Evolutionary conservation across 2,797 vertebrate species (phyloP).

Genomic region (Pitangus sulphuratus): DNA sequence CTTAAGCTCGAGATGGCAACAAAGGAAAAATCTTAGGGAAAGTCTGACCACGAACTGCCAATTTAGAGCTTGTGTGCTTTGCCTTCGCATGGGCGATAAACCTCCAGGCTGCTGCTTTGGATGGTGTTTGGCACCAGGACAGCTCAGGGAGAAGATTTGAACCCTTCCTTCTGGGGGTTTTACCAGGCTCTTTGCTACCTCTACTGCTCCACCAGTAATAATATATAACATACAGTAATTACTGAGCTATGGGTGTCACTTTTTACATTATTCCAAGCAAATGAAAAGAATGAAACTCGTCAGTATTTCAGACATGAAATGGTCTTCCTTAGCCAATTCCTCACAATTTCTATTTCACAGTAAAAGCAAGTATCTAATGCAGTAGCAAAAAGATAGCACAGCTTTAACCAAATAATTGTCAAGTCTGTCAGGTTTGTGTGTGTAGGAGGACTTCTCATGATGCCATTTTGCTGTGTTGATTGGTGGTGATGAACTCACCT

Average conservation of each 20-base stretch:
- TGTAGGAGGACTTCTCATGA: background rate
- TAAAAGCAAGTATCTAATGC: background rate
- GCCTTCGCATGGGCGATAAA: background rate
- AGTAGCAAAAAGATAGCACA: background rate
- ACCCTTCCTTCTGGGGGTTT: background rate
- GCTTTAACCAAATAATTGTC: background rate
- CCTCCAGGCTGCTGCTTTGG: background rate
- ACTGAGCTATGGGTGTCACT: background rate
- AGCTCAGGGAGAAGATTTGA: background rate
- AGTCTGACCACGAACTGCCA: background rate
- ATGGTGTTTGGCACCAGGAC: background rate
- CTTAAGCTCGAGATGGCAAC: background rate
- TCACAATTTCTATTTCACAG: background rate
- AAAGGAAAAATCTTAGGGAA: background rate
- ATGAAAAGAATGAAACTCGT: background rate
- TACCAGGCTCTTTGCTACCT: background rate
- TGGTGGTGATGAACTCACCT: background rate
- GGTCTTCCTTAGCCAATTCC: background rate
- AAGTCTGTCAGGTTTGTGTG: background rate
- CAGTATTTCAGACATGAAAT: background rate
- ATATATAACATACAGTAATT: background rate
- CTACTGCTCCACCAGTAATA: background rate
- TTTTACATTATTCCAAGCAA: background rate
- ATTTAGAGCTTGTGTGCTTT: background rate
- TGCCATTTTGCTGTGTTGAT: background rate